A percentile compares a stretch with the other conserved stretches of the same genome.
phyloP scores from a whole-genome alignment of 2,797 vertebrate species.

The Oreortyx pictus region DNA sequence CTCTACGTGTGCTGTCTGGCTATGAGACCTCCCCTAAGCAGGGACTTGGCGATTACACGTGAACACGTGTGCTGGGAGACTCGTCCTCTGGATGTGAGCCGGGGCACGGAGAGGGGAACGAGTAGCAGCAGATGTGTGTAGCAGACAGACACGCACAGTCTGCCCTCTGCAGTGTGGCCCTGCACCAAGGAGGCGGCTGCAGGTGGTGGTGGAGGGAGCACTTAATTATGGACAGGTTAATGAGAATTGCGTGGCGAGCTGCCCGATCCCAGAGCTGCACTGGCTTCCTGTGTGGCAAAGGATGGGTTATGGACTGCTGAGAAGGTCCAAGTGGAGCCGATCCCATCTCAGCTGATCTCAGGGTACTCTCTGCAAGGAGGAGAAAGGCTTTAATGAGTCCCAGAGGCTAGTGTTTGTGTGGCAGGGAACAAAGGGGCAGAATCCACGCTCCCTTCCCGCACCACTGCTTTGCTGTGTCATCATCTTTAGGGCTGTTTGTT shows the following conservation, averaged over 20 bases:
- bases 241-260: neutral
- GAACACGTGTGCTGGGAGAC: rapidly evolving
- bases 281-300: neutral
- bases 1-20: neutral
- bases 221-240: neutral
- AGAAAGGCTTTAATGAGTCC: neutral
- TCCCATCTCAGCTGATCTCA: neutral
- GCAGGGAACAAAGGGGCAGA: neutral
- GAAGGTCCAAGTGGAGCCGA: neutral
- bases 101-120: neutral
- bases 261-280: neutral
- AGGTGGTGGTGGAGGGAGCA: too few relatives aligned
- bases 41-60: neutral
- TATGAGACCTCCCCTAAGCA: neutral
- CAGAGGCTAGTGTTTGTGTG: neutral
- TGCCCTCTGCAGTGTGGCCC: neutral
- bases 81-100: neutral
- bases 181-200: neutral
- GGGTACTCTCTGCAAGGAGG: neutral
- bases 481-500: neutral
- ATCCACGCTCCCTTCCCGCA: neutral
- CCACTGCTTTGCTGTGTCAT: neutral
- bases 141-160: neutral
- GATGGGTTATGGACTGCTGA: neutral
- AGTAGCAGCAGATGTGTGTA: neutral